Base-by-base conservation (phyloP, 2,888 invertebrate genomes). In the Ectropis crepuscularia region DNA sequence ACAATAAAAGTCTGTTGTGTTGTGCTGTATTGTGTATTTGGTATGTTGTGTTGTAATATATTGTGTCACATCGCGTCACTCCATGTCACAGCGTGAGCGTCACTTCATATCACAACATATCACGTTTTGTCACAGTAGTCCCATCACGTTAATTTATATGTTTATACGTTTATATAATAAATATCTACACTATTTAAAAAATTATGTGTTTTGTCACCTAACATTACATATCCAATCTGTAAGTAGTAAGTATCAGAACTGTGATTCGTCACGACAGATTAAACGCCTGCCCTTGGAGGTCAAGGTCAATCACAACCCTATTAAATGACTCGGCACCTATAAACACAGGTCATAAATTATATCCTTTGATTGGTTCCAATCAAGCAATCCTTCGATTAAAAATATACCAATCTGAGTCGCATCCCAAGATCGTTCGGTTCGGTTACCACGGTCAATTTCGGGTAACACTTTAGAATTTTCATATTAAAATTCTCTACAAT, bases 351-450 rank as follows among this genome's bases (percentile, higher is more conserved):
- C 81, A 84, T 92, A 90, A 90, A 92, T 86, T 83, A 89, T 78
- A 82, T 83, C 81, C 86, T 89, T 86, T 88, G 86, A 92, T 91
- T 88, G 87, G 89, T 89, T 89, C 90, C 89, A 90, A 90, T 89
- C 87, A 89, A 83, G 78, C 74, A 82, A 79, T 82, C 81, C 82
- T 75, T 82, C 86, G 83, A 87, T 89, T 87, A 86, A 87, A 88
- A 77, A 85, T 78, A 82, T 80, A 79, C 74, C 65, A 74, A 51
- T 73, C 75, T 73, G 68, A 73, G 74, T 73, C 77, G 78, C 78
- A 79, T 82, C 54, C 46, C 79, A 74, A 76, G 77, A 75, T 76
- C 39, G 41, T 39, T 55, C 28, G 47, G 46, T 77, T 75, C 75
- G 75, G 73, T 77, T 76, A 73, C 76, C 74, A 80, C 80, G 82